Evolutionary conservation across 2,888 invertebrate genomes (phyloP), one percentile per base, ranked within the genome.

Genomic region (Synanthedon tipuliformis): DNA sequence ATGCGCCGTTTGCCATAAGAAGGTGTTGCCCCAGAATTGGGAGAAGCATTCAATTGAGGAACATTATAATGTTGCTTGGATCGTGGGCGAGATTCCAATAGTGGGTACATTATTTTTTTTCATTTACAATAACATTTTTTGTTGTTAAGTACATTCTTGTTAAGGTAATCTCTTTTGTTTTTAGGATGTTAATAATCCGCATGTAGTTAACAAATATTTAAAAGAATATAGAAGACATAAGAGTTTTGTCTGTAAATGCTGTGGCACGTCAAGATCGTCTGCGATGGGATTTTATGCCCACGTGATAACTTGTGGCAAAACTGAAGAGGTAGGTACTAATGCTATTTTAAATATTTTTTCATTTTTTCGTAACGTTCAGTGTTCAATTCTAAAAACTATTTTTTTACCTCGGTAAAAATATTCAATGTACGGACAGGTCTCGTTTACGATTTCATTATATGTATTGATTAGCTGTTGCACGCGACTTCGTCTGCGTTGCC

Each of bases 241-340:
- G 49, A 72, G 66, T 16, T 73, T 92, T 11, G 67, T 66, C 50
- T 92, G 92, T 65, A 88, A 88, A 56, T 71, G 68, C 52, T 92
- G 92, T 65, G 81, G 80, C 0, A 59, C 78, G 57, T 69, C 72
- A 50, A 75, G 91, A 69, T 80, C 75, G 41, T 90, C 90, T 3
- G 84, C 79, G 3, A 64, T 81, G 40, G 92, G 92, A 23, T 92
- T 89, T 60, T 77, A 90, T 54, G 90, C 91, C 1, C 92, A 92
- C 65, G 71, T 89, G 50, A 69, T 87, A 51, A 83, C 86, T 52
- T 92, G 92, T 64, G 90, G 90, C 15, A 91, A 90, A 72, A 68
- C 85, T 4, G 83, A 84, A 15, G 81, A 88, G 74, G 90, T 90
- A 23, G 23, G 23, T 23, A 5, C 23, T 23, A 65, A 59, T 61